A percentile compares a stretch with the other conserved stretches of the same genome.
Conservation (phyloP, 2,888 invertebrate species). For the Andrena haemorrhoa region DNA sequence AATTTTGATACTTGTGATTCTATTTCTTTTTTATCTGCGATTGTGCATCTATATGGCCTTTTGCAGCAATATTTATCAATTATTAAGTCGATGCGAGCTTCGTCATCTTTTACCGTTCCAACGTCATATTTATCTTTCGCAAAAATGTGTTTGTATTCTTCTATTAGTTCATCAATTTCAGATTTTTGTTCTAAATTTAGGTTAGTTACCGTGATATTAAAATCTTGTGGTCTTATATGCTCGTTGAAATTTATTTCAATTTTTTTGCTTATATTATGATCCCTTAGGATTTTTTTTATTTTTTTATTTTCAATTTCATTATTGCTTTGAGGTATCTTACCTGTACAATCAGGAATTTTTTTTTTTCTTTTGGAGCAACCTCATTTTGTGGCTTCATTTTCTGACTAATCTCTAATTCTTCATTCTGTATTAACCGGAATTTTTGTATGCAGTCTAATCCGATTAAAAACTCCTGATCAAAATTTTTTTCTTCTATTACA, state of each 20-base stretch:
- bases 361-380: conserved; percentile 5
- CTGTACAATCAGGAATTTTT: neutral
- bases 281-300: neutral
- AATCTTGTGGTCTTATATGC: conserved; percentile 41
- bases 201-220: conserved; percentile 48
- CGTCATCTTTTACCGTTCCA: conserved; percentile 60
- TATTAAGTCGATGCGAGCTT: conserved; percentile 53
- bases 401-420: conserved; percentile 65
- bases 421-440: conserved; percentile 64
- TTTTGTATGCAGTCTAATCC: conserved; percentile 50
- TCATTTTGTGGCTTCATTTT: conserved; percentile 30
- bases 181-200: conserved; percentile 38
- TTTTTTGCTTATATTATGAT: neutral
- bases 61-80: conserved; percentile 48
- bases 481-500: conserved; percentile 57
- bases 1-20: conserved; percentile 21
- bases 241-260: conserved; percentile 49
- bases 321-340: neutral
- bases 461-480: too few species aligned
- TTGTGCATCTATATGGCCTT: too few species aligned
- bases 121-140: conserved; percentile 67
- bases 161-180: conserved; percentile 18
- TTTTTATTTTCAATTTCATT: neutral
- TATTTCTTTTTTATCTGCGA: conserved; percentile 18
- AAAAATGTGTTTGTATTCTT: conserved; percentile 59